A percentile compares a stretch with the other conserved stretches of the same genome.
Conservation (phyloP, 1,140 invertebrate species). For the Pachypeltis micranthus region DNA sequence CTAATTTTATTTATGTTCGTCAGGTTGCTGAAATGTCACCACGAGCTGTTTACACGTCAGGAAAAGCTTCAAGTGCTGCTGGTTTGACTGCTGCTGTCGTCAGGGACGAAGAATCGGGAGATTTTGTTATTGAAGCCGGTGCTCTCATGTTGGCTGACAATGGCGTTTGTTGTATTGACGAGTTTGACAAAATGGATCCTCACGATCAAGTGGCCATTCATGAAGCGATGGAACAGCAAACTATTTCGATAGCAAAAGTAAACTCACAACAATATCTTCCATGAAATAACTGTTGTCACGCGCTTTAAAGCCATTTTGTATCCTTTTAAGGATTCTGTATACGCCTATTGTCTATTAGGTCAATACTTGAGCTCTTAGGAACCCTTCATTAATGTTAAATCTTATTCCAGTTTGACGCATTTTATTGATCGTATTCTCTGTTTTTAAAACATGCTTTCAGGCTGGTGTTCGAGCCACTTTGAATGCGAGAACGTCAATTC, state of each 20-base stretch:
- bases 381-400: too few relatives aligned
- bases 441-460: constrained; percentile 33
- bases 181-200: constrained; percentile 99
- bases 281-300: too few relatives aligned
- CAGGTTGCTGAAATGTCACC: constrained; percentile 88
- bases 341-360: too few relatives aligned
- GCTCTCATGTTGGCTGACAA: constrained; percentile 98
- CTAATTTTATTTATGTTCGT: constrained; percentile 20
- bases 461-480: constrained; percentile 94
- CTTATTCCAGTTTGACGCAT: too few relatives aligned
- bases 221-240: constrained; percentile 99
- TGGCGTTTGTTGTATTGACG: constrained; percentile 98
- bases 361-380: too few relatives aligned
- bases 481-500: constrained; percentile 93
- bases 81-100: constrained; percentile 97
- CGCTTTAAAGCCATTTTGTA: too few relatives aligned
- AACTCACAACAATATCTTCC: too few relatives aligned
- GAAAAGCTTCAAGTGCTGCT: constrained; percentile 94
- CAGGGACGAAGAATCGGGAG: constrained; percentile 90
- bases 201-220: constrained; percentile 98
- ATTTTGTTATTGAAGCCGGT: constrained; percentile 99
- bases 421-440: background rate
- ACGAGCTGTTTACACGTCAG: constrained; percentile 93
- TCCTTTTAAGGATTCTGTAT: background rate
- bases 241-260: constrained; percentile 93